Conservation (phyloP, 2,888 invertebrate species). For the Marronus borbonicus region DNA sequence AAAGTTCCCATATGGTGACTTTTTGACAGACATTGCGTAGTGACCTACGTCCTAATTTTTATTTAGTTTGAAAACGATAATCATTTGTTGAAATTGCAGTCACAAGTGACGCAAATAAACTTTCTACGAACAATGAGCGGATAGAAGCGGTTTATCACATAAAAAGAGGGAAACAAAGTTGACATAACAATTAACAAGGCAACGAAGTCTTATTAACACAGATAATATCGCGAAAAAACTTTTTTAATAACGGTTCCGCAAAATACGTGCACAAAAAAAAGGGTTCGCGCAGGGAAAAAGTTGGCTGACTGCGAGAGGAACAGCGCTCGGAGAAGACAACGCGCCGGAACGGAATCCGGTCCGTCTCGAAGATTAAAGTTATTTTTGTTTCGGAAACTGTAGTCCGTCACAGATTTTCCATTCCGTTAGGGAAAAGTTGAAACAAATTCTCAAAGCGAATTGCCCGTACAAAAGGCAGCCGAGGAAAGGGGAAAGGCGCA, state of each 20-base stretch:
- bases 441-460: slow-evolving; percentile 42
- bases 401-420: slow-evolving; percentile 47
- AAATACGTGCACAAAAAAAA: not conserved
- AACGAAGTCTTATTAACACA: slow-evolving; percentile 26
- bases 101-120: too few relatives aligned
- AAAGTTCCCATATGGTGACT: too few relatives aligned
- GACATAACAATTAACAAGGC: slow-evolving; percentile 39
- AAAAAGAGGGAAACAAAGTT: slow-evolving; percentile 1
- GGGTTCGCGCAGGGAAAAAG: not conserved
- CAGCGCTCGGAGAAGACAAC: slow-evolving; percentile 3
- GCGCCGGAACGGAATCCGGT: slow-evolving; percentile 6
- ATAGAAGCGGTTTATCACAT: not conserved
- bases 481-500: not conserved
- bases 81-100: too few relatives aligned
- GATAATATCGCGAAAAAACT: slow-evolving; percentile 35
- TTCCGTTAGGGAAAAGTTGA: slow-evolving; percentile 46
- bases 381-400: slow-evolving; percentile 46
- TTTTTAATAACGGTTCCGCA: slow-evolving; percentile 34
- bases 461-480: slow-evolving; percentile 17
- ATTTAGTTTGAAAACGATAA: too few relatives aligned
- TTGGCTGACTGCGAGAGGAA: not conserved
- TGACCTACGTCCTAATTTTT: too few relatives aligned
- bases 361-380: slow-evolving; percentile 47
- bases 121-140: not conserved
- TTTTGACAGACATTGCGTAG: too few relatives aligned